Evolutionary conservation across 2,888 invertebrate species (phyloP), one percentile per base, ranked within the genome.

Genomic region (Euclidia mi): DNA sequence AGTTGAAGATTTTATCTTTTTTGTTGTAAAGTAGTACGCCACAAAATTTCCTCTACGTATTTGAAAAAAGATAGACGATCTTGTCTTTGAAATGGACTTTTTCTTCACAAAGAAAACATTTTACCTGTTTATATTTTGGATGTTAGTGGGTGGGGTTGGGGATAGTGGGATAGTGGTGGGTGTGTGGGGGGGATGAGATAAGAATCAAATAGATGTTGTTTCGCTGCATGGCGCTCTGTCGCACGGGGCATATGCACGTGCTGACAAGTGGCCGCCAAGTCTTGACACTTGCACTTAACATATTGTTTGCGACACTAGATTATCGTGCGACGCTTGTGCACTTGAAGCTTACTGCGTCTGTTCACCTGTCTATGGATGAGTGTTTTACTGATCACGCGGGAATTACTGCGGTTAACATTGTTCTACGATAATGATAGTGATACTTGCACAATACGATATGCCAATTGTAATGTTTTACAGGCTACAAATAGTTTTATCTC

Each of bases 161-260:
- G 57, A 56, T 60, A 56, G 44, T 56, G n/a, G 63, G 63, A 56
- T 68, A 75, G 73, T 75, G 47, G 71, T 49, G 76, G 67, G 75
- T 53, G 65, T 47, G 65, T 53, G 76, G 74, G 76, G 74, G 80
- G 85, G 84, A 79, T 73, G 80, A 91, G 94, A 94, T 94, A 94
- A 90, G 91, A 92, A 94, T 94, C 94, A 93, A 93, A 94, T 94
- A 89, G 92, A 94, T 94, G 94, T 94, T 92, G 92, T 92, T 94
- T 90, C 92, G 86, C 87, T 92, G 91, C 93, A 92, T 79, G 85
- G 84, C 82, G 85, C 88, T 85, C 81, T 82, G 88, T 86, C 86
- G 85, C 70, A 69, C 83, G 78, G 78, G 81, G 81, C 88, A 85
- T 89, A 91, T 92, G 92, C 92, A 91, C 82, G 89, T 85, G 91